phyloP scores from a whole-genome alignment of 2,113 vertebrate species.

The Saccopteryx bilineata region DNA sequence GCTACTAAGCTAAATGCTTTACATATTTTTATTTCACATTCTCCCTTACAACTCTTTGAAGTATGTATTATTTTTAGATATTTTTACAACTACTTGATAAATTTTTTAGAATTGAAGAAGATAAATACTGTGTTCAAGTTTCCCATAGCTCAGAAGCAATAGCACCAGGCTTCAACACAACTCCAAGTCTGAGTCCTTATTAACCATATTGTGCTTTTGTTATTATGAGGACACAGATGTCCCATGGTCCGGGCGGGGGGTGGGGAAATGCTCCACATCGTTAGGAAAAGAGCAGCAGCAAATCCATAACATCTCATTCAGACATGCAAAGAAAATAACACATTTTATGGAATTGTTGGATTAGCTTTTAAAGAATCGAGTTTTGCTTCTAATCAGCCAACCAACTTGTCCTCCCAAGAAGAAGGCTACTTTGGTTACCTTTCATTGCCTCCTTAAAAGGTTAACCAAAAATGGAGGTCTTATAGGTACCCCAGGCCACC shows the following conservation, averaged over 20 bases:
- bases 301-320: neutral
- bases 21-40: constrained; percentile 21
- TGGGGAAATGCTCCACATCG: neutral
- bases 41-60: neutral
- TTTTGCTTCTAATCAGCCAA: neutral
- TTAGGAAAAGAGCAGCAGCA: neutral
- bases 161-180: neutral
- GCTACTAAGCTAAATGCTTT: neutral
- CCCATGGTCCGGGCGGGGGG: neutral
- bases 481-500: neutral
- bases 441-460: neutral
- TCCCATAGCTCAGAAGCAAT: neutral
- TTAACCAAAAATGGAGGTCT: neutral
- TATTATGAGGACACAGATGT: neutral
- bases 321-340: neutral
- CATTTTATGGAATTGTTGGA: neutral
- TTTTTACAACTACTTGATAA: neutral
- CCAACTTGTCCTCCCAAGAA: neutral
- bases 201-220: neutral
- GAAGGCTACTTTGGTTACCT: neutral
- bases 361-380: neutral
- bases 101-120: constrained; percentile 30
- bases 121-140: neutral
- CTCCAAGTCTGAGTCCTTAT: neutral
- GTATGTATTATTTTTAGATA: constrained; percentile 17